Conservation (phyloP, 35 echinoderm and acorn worm species). For the Chiridota heheva region DNA sequence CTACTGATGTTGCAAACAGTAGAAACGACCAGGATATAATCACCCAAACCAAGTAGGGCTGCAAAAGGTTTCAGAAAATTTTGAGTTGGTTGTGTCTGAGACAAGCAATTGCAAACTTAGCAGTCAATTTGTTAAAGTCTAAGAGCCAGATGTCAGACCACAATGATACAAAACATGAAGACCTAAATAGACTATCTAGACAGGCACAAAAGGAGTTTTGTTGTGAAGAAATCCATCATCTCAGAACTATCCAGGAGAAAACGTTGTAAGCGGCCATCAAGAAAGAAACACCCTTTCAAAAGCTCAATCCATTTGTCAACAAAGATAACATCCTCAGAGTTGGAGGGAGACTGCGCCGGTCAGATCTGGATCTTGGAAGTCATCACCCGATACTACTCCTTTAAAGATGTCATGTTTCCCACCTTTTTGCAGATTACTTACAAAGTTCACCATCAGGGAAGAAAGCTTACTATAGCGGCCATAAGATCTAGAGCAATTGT, state of each 20-base stretch:
- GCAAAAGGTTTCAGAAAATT: slow-evolving; percentile 43
- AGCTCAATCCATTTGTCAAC: slow-evolving; percentile 30
- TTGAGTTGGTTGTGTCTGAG: too few species aligned
- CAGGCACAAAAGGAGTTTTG: slow-evolving; percentile 43
- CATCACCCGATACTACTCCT: slow-evolving; percentile 63
- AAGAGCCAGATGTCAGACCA: too few species aligned
- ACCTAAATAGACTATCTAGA: slow-evolving; percentile 18
- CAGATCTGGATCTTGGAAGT: slow-evolving; percentile 28
- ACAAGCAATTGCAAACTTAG: too few species aligned
- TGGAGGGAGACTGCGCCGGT: slow-evolving; percentile 42
- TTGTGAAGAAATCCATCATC: background rate
- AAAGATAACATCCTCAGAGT: slow-evolving; percentile 46
- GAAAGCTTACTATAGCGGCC: slow-evolving; percentile 17
- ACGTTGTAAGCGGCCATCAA: background rate
- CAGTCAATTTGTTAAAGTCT: too few species aligned
- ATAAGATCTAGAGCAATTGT: slow-evolving; percentile 17
- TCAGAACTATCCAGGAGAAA: background rate
- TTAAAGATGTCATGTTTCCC: slow-evolving; percentile 47
- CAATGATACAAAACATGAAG: background rate
- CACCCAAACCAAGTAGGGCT: background rate
- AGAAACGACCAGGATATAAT: background rate
- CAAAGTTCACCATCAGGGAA: slow-evolving; percentile 44
- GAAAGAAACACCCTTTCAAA: background rate
- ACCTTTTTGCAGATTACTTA: slow-evolving; percentile 22
- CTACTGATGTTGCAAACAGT: background rate